A percentile compares a stretch with the other conserved stretches of the same genome.
Evolutionary conservation across 2,797 vertebrate species (phyloP).

Genomic region (Sebastes trivittatus): DNA sequence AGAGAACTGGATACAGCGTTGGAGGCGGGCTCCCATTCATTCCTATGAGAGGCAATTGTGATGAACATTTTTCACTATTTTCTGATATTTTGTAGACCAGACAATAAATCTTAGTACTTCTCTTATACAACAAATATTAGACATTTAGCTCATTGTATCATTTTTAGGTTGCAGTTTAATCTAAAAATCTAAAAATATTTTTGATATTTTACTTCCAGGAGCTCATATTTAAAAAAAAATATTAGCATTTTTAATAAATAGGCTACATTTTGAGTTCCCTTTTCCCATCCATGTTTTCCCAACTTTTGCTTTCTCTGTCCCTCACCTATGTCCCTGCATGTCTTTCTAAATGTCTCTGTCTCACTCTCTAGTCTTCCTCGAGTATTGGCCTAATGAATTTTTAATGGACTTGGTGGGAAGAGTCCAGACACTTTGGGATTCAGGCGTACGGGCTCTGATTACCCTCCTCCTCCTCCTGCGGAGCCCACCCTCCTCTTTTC

Average conservation of each 20-base stretch:
- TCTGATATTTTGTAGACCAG: not conserved
- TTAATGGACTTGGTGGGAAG: conserved; percentile 79
- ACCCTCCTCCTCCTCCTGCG: conserved; percentile 30
- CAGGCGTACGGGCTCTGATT: conserved; percentile 71
- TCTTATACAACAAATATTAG: not conserved
- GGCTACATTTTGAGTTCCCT: not conserved
- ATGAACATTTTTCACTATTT: too few relatives aligned
- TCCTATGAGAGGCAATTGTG: too few relatives aligned
- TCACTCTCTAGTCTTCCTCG: conserved; percentile 39
- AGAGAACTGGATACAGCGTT: too few relatives aligned
- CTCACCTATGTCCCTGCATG: conserved; percentile 3
- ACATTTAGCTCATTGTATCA: not conserved
- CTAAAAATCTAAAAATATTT: not conserved
- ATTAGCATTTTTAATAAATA: not conserved
- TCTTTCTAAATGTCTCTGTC: conserved; percentile 19
- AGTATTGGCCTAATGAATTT: conserved; percentile 74
- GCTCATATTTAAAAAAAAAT: not conserved
- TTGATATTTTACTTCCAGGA: not conserved
- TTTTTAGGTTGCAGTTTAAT: not conserved
- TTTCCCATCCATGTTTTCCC: not conserved
- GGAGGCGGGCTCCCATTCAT: too few relatives aligned
- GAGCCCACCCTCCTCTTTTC: conserved; percentile 38
- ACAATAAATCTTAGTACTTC: not conserved
- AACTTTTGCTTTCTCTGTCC: conserved; percentile 13
- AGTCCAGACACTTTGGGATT: conserved; percentile 75